These are phyloP conservation scores for Aselliscus stoliczkanus DNA, from an alignment of 2,797 vertebrate genomes.

Conservation along the genomic window DNA sequence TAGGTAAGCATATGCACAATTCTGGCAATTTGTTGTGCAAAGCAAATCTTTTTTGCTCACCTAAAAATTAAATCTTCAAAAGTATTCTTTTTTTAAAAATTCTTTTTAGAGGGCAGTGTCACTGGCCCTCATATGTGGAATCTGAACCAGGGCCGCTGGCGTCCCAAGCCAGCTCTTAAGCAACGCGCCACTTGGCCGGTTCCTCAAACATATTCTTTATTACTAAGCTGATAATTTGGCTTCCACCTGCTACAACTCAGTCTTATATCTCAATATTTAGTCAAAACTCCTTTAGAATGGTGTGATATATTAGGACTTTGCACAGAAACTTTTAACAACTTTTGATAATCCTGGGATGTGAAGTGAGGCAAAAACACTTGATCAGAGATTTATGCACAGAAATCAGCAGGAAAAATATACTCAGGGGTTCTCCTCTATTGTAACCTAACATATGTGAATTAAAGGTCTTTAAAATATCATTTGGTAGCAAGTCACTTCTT, in stretches of 20 bases:
- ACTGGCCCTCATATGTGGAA: too few species aligned
- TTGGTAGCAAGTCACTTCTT: background rate
- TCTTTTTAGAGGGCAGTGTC: too few species aligned
- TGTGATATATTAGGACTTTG: background rate
- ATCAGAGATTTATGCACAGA: background rate
- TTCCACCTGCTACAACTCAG: background rate
- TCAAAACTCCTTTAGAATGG: background rate
- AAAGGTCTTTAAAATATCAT: background rate
- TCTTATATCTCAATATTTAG: background rate
- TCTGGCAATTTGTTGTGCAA: background rate
- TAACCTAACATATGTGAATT: background rate
- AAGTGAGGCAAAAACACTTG: background rate
- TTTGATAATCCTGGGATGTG: background rate
- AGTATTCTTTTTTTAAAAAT: background rate
- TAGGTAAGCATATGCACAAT: background rate
- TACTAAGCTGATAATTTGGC: background rate
- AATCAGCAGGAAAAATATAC: background rate
- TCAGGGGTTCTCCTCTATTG: background rate
- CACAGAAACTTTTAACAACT: background rate
- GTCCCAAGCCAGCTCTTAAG: too few species aligned
- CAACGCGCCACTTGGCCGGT: too few species aligned
- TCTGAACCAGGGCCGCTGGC: too few species aligned
- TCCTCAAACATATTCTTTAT: background rate
- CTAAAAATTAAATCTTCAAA: background rate
- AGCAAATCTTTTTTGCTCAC: background rate